Evolutionary conservation across 1,140 invertebrate species (phyloP).

Genomic region (Linepithema humile): DNA sequence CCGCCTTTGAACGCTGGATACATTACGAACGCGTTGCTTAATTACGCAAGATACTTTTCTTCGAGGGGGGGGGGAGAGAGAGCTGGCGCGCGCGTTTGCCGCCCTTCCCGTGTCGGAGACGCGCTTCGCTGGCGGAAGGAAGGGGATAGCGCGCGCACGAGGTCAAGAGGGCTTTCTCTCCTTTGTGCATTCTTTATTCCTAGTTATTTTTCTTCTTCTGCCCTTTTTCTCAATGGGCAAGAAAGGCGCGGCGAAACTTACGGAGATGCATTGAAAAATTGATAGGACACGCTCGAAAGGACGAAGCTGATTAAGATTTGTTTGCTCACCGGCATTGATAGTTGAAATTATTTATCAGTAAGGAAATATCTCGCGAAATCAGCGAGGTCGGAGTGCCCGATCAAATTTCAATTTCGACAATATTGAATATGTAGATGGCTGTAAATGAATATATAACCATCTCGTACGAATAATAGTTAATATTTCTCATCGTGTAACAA

Average conservation of each 20-base stretch:
- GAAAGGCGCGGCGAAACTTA: not conserved
- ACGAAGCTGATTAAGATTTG: not conserved
- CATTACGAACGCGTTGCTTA: constrained; percentile 78
- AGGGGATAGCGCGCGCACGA: constrained; percentile 40
- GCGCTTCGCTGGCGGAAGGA: constrained; percentile 9
- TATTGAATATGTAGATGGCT: not conserved
- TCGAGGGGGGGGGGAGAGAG: constrained; percentile 36
- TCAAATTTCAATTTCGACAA: not conserved
- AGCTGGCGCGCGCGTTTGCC: constrained; percentile 30
- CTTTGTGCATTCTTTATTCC: constrained; percentile 39
- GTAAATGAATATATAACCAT: not conserved
- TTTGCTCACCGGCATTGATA: not conserved
- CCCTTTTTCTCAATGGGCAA: not conserved
- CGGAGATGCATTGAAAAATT: not conserved
- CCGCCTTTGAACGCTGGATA: constrained; percentile 73
- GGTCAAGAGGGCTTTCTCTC: constrained; percentile 24
- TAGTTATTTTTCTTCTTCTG: not conserved
- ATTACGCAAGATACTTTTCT: constrained; percentile 79
- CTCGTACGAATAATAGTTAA: not conserved
- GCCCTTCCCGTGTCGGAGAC: not conserved
- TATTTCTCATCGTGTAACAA: too few species aligned
- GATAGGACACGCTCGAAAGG: not conserved
- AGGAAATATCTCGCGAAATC: not conserved
- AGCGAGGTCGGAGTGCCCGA: not conserved
- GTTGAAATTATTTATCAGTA: not conserved